A percentile compares a stretch with the other conserved stretches of the same genome.
These are phyloP conservation scores for Anisognathus igniventris DNA, from an alignment of 2,797 vertebrate species.

Conservation along the genomic window DNA sequence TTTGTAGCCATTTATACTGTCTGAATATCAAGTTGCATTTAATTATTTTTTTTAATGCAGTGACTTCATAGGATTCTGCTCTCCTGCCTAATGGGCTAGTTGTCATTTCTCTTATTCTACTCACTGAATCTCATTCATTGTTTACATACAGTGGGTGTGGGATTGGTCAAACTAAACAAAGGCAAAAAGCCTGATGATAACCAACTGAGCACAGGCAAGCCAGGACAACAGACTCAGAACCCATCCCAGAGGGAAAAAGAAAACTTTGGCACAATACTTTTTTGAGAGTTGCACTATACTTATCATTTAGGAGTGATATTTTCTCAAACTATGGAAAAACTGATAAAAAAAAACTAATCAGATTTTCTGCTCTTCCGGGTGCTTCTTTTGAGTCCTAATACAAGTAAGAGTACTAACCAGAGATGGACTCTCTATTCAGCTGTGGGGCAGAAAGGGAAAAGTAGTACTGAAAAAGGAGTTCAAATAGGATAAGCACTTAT, in stretches of 20 bases:
- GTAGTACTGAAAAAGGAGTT: background rate
- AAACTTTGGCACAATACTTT: background rate
- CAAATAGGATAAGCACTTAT: background rate
- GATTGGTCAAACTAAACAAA: conserved; percentile 24
- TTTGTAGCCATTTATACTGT: background rate
- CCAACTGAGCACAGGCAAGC: background rate
- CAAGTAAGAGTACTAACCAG: background rate
- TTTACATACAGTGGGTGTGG: conserved; percentile 9
- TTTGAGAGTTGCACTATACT: background rate
- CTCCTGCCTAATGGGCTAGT: background rate
- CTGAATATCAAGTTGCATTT: background rate
- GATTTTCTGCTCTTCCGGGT: background rate
- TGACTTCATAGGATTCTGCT: background rate
- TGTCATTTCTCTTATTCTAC: background rate
- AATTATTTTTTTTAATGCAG: background rate
- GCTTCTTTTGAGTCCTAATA: background rate
- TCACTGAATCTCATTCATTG: background rate
- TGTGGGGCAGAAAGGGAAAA: background rate
- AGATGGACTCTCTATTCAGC: background rate
- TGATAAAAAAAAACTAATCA: background rate
- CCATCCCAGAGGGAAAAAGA: background rate
- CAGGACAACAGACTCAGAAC: background rate
- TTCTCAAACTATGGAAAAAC: background rate
- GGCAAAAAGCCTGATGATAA: background rate
- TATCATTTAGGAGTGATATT: background rate